Evolutionary conservation across 2,888 invertebrate species (phyloP), one percentile per base, ranked within the genome.

Genomic region (Epistrophe eligans): DNA sequence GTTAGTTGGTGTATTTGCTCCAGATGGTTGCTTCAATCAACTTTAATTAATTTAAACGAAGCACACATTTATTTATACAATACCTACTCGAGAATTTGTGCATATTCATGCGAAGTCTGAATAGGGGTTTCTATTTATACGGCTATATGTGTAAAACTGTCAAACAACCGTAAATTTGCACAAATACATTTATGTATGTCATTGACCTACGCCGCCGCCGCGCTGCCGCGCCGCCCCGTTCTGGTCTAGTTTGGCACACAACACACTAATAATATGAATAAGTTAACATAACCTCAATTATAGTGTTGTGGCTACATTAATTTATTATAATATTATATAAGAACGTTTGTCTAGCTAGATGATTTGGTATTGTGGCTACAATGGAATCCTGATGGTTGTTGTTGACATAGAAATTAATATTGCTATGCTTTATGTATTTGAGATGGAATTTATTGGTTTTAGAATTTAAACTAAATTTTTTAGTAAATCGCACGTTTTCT

Each of bases 11-110:
- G 45, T 70, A 40, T 57, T 40, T 28, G 72, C 79, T 70, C 38
- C 71, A 74, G 77, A 77, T 77, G 77, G 57, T 19, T 77, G 60
- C 81, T 73, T 74, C 81, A 85, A 85, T 82, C 77, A 71, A 79
- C 45, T 71, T 81, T 81, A 85, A 85, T 85, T 82, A 85, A 85
- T 82, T 79, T 62, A 60, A 72, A 73, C 58, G 67, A 73, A 48
- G 43, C 52, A 62, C 35, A 40, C 11, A 40, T 62, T 40, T 43
- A 40, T n/a, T n/a, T n/a, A n/a, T n/a, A n/a, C n/a, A n/a, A n/a
- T 43, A 15, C 50, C 50, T 1, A 19, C 10, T 4, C 32, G 43
- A 58, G 40, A 2, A 43, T 35, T 6, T 45, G 17, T 76, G 19
- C 57, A 40, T 67, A 58, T 77, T 58, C 40, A 58, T 77, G 60